Percentiles rank a stretch among this genome's conserved stretches.
Evolutionary conservation across 1,140 invertebrate genomes (phyloP).

Genomic region (Drosophila ogumai): DNA sequence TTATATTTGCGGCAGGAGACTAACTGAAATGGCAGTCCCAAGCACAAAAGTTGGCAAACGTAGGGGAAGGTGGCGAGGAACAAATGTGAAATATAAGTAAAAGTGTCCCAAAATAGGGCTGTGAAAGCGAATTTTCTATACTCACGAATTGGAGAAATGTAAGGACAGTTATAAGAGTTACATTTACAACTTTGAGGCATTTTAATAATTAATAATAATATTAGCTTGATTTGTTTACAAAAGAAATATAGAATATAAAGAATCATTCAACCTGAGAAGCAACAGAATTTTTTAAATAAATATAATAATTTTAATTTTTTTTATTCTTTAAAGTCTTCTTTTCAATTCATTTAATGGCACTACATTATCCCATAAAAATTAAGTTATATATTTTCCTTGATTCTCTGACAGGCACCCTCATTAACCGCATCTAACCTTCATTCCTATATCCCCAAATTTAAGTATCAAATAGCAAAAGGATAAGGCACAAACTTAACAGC

Average conservation of each 20-base stretch:
- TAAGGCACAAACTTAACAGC: conserved; percentile 47
- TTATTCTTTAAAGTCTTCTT: background rate
- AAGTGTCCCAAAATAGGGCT: background rate
- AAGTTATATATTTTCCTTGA: background rate
- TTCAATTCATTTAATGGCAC: too few relatives aligned
- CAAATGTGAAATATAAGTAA: conserved; percentile 34
- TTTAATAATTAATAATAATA: too few relatives aligned
- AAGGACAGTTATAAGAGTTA: background rate
- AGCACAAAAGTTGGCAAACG: conserved; percentile 63
- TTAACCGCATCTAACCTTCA: conserved; percentile 17
- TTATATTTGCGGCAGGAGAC: conserved; percentile 65
- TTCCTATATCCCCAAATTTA: conserved; percentile 3
- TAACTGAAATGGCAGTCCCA: conserved; percentile 70
- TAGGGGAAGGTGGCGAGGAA: conserved; percentile 9
- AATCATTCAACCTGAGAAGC: background rate
- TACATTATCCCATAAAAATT: background rate
- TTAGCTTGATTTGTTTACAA: background rate
- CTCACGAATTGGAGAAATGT: background rate
- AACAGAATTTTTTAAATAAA: too few relatives aligned
- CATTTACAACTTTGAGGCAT: too few relatives aligned
- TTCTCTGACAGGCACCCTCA: conserved; percentile 3
- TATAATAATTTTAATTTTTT: background rate
- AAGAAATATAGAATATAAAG: background rate
- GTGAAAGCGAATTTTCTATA: background rate
- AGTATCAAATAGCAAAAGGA: conserved; percentile 28